Conservation (phyloP, 2,797 vertebrate species). For the Neosilurus hyrtlii region DNA sequence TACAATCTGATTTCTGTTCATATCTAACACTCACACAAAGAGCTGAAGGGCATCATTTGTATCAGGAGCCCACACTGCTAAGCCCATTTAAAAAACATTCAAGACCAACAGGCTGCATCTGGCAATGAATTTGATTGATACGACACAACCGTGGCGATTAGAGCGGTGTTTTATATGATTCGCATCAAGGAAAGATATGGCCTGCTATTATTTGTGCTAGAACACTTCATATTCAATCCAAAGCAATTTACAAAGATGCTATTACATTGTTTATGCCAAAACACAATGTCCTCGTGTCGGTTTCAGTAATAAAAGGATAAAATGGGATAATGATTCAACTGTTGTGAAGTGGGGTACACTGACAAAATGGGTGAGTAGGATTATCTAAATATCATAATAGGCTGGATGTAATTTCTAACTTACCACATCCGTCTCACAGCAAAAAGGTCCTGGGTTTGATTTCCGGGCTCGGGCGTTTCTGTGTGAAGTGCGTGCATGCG, state of each 20-base stretch:
- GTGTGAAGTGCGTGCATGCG: too few relatives aligned
- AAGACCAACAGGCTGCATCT: slow-evolving; percentile 4
- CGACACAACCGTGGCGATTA: neutral
- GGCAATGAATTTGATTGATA: slow-evolving; percentile 28
- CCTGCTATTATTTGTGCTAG: slow-evolving; percentile 17
- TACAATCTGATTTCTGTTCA: slow-evolving; percentile 20
- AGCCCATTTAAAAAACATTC: slow-evolving; percentile 22
- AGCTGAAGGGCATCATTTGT: slow-evolving; percentile 35
- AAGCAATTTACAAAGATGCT: neutral
- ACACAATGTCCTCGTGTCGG: slow-evolving; percentile 2
- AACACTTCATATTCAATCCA: neutral
- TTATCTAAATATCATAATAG: neutral
- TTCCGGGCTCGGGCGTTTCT: too few relatives aligned
- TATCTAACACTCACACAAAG: neutral
- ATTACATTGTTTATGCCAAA: neutral
- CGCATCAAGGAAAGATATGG: neutral
- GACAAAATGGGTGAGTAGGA: neutral
- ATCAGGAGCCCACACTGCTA: slow-evolving; percentile 12
- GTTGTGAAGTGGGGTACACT: neutral
- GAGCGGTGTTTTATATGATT: slow-evolving; percentile 13
- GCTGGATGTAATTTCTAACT: neutral
- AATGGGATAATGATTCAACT: neutral
- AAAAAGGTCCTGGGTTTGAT: too few relatives aligned
- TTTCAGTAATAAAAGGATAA: neutral
- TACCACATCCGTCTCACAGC: too few relatives aligned